Conservation (phyloP, 1,140 invertebrate genomes). For the Camponotus pennsylvanicus region DNA sequence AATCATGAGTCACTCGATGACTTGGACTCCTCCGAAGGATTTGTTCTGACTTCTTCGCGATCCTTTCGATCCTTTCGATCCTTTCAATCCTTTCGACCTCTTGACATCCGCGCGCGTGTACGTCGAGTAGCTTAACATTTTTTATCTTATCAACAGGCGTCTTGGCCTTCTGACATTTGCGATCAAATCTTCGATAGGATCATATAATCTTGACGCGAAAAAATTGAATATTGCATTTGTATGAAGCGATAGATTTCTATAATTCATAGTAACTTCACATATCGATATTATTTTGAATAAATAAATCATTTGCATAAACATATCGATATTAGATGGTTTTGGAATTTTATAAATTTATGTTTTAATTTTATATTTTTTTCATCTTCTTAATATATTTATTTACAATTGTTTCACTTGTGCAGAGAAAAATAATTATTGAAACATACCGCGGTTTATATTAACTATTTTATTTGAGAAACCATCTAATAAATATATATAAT, state of each 20-base stretch:
- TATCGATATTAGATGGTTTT: background rate
- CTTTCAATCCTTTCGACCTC: constrained; percentile 41
- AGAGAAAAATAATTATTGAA: background rate
- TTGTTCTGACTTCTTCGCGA: background rate
- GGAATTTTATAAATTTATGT: background rate
- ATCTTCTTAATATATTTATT: background rate
- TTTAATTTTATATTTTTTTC: background rate
- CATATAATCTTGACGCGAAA: constrained; percentile 36
- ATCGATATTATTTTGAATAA: background rate
- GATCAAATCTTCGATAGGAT: constrained; percentile 52
- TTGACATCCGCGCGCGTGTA: constrained; percentile 31
- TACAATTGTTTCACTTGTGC: background rate
- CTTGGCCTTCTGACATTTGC: constrained; percentile 57
- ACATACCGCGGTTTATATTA: background rate
- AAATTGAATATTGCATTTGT: constrained; percentile 26
- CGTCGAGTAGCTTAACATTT: constrained; percentile 42
- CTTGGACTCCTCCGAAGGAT: constrained; percentile 47
- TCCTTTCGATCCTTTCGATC: no score
- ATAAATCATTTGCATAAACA: constrained; percentile 29
- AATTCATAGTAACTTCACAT: constrained; percentile 4
- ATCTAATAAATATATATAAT: constrained; percentile 3
- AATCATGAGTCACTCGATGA: constrained; percentile 36
- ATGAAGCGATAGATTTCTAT: constrained; percentile 19
- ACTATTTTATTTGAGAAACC: background rate
- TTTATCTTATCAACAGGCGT: constrained; percentile 33